Evolutionary conservation across 2,113 vertebrate species (phyloP).

Genomic region (Butorides virescens): DNA sequence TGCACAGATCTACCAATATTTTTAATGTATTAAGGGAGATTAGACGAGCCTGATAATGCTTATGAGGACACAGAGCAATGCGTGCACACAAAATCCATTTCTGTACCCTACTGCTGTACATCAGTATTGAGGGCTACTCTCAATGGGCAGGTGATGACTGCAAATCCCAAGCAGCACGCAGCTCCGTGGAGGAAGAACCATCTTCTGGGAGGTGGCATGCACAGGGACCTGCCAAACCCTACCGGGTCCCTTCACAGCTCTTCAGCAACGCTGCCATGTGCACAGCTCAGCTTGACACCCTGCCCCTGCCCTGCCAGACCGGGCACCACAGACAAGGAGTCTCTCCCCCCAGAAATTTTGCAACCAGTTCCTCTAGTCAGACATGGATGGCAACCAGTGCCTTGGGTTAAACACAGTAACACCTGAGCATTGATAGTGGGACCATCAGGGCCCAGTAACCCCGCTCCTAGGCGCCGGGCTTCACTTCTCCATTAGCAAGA

Average conservation of each 20-base stretch:
- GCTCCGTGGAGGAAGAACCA: fast-evolving
- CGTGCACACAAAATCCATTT: not conserved
- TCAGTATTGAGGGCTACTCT: not conserved
- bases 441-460: not conserved
- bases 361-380: not conserved
- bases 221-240: not conserved
- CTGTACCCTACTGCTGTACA: not conserved
- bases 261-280: fast-evolving
- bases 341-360: not conserved
- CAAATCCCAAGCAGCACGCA: too few relatives aligned
- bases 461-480: not conserved
- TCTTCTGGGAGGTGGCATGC: not conserved
- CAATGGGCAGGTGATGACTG: too few relatives aligned
- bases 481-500: not conserved
- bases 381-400: too few relatives aligned
- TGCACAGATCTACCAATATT: fast-evolving
- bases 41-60: not conserved
- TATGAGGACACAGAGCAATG: not conserved
- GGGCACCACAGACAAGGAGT: not conserved
- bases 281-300: fast-evolving
- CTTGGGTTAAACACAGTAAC: too few relatives aligned
- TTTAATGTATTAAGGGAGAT: not conserved
- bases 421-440: not conserved
- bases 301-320: not conserved
- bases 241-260: not conserved